These are phyloP conservation scores for Acronicta leporina DNA, from an alignment of 2,888 invertebrate genomes.

Conservation along the genomic window DNA sequence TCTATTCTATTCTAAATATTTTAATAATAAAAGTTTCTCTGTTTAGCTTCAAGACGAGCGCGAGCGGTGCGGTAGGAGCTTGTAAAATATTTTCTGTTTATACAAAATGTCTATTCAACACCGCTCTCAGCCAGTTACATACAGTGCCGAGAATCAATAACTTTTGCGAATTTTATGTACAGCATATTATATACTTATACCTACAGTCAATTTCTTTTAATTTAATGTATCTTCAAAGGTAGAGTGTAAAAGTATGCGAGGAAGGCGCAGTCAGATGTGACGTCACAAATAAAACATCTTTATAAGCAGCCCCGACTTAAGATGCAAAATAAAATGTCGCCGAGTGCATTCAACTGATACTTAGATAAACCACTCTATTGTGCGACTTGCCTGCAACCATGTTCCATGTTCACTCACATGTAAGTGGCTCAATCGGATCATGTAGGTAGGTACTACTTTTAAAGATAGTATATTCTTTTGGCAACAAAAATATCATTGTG, in stretches of 20 bases:
- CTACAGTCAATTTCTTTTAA: conserved; percentile 6
- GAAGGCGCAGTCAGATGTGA: conserved; percentile 12
- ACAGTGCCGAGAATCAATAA: conserved; percentile 10
- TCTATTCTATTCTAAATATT: conserved; percentile 22
- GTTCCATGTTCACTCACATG: background rate
- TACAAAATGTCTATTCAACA: conserved; percentile 18
- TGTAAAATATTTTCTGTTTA: conserved; percentile 30
- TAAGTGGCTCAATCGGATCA: background rate
- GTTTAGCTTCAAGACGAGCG: conserved; percentile 24
- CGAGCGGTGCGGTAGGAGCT: conserved; percentile 5
- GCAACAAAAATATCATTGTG: conserved; percentile 23
- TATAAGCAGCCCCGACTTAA: background rate
- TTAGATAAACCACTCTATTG: conserved; percentile 4
- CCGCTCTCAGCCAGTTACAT: conserved; percentile 2
- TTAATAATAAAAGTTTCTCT: conserved; percentile 39
- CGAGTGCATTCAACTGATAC: conserved; percentile 28
- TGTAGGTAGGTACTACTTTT: background rate
- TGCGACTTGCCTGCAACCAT: conserved; percentile 1
- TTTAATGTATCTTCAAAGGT: conserved; percentile 5
- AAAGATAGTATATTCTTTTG: conserved; percentile 1
- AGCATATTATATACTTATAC: background rate
- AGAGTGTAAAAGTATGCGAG: background rate
- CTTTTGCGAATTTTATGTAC: conserved; percentile 7
- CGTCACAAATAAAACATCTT: conserved; percentile 9
- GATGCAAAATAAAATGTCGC: conserved; percentile 13